A percentile compares a stretch with the other conserved stretches of the same genome.
Evolutionary conservation across 2,888 invertebrate species (phyloP).

Genomic region (Junonia oenone): DNA sequence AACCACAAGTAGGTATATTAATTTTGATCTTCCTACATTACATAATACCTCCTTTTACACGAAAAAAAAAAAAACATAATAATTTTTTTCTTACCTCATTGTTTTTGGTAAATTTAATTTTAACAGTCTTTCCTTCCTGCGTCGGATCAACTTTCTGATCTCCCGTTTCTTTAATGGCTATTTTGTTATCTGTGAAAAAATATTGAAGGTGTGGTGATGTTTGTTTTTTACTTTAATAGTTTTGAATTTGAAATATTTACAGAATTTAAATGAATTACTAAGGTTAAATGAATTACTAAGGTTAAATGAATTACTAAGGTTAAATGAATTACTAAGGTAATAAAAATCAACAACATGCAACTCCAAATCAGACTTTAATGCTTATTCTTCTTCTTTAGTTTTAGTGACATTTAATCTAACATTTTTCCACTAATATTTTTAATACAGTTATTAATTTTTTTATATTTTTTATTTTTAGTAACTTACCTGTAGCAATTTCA

Average conservation of each 20-base stretch:
- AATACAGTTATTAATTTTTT: neutral
- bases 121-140: constrained; percentile 40
- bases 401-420: no score
- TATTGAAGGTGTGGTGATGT: no score
- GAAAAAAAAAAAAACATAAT: neutral
- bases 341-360: no score
- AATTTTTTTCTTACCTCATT: constrained; percentile 45
- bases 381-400: no score
- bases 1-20: neutral
- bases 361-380: no score
- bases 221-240: no score
- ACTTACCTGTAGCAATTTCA: neutral
- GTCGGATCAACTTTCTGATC: neutral
- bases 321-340: no score
- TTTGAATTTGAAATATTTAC: no score
- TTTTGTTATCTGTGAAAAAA: neutral
- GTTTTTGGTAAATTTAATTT: constrained; percentile 55
- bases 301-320: no score
- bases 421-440: neutral
- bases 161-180: neutral
- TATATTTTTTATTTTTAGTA: neutral
- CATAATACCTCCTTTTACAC: no score
- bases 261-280: no score
- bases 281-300: no score
- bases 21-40: neutral